Conservation (phyloP, 2,797 vertebrate species). For the Syndactyla subalaris region DNA sequence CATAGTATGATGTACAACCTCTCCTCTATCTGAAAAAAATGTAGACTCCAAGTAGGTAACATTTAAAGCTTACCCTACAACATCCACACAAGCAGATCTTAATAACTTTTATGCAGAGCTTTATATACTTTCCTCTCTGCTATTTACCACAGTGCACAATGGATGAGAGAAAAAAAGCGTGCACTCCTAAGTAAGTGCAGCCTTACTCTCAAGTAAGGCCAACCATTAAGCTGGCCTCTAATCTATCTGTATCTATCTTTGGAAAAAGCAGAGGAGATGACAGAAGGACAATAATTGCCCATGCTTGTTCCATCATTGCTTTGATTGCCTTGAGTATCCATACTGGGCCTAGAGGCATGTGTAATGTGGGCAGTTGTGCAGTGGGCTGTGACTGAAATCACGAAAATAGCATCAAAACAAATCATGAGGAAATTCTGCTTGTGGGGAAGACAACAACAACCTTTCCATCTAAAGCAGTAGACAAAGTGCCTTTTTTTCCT, state of each 20-base stretch:
- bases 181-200: neutral
- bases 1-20: neutral
- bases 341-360: neutral
- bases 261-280: neutral
- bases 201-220: neutral
- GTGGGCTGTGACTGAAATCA: neutral
- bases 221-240: neutral
- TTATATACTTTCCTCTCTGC: neutral
- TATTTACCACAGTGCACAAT: neutral
- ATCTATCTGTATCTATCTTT: neutral
- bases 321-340: neutral
- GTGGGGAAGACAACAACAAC: neutral
- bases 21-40: neutral
- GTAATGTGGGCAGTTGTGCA: neutral
- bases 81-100: neutral
- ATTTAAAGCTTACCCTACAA: neutral
- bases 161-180: neutral
- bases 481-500: too few species aligned
- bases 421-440: neutral
- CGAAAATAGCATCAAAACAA: neutral
- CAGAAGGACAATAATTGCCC: neutral
- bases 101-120: neutral
- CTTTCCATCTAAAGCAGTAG: neutral
- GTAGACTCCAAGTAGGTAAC: neutral
- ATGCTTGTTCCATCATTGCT: neutral